Conservation (phyloP, 2,888 invertebrate genomes). For the Nomada flava region DNA sequence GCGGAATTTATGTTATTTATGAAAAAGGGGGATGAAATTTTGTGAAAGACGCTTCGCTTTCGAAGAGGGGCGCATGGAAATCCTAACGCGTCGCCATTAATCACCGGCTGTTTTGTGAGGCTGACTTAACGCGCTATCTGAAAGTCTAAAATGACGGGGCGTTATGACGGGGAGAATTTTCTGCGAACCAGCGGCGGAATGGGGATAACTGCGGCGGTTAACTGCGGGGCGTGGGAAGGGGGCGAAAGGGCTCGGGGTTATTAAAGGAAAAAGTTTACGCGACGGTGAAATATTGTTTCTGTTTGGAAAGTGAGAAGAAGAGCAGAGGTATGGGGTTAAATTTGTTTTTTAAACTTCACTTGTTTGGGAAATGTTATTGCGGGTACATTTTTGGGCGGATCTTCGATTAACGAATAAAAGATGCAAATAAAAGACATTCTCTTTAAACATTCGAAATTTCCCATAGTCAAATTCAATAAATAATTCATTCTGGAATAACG, state of each 20-base stretch:
- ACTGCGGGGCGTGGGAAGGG: not conserved
- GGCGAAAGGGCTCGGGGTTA: not conserved
- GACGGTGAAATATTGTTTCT: conserved; percentile 8
- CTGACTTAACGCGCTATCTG: conserved; percentile 16
- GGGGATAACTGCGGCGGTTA: conserved; percentile 15
- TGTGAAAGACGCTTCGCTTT: not conserved
- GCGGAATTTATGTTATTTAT: no score
- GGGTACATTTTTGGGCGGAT: no score
- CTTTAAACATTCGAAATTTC: no score
- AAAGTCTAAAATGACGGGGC: conserved; percentile 13
- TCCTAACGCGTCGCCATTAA: conserved; percentile 22
- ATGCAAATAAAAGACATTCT: no score
- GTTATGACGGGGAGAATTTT: conserved; percentile 25
- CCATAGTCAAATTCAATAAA: no score
- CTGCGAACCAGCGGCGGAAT: conserved; percentile 4
- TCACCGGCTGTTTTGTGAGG: conserved; percentile 19
- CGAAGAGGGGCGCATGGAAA: not conserved
- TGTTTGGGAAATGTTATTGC: no score
- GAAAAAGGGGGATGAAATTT: not conserved
- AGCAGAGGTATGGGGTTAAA: not conserved
- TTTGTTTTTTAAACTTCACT: no score
- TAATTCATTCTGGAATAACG: no score
- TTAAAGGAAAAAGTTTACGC: conserved; percentile 28
- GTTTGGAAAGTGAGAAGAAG: not conserved
- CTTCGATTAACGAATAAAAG: no score